Evolutionary conservation across 2,888 invertebrate genomes (phyloP), one percentile per base, ranked within the genome.

Genomic region (Griposia aprilina): DNA sequence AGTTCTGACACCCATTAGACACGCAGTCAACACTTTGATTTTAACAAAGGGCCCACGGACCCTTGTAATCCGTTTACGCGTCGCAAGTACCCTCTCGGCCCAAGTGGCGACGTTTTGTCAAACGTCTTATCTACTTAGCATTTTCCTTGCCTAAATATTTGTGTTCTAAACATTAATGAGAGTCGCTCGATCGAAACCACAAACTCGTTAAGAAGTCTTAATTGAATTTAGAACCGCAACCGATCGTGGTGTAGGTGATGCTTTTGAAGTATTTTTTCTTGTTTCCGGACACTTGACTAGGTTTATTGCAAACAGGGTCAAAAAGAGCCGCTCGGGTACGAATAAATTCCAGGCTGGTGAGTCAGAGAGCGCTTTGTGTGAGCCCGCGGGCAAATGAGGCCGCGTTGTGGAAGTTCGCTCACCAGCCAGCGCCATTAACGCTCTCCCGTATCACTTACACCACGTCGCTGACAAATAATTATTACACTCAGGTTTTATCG

Each of bases 31-130:
- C 94, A 93, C 93, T 95, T 94, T 93, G 94, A 94, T 94, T 94
- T 93, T 93, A 94, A 93, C 93, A 94, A 94, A 93, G 93, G 93
- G 86, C 85, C 83, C 83, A 85, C 88, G 90, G 89, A 93, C 94
- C 94, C 93, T 93, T 92, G 92, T 95, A 96, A 96, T 96, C 95
- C 94, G 93, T 93, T 96, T 95, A 95, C 92, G 90, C 91, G 84
- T 90, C 90, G 87, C 90, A 88, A 93, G 92, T 90, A 87, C 90
- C 90, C 93, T 93, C 92, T 92, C 89, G 91, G 90, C 80, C 86
- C 87, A 83, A 93, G 91, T 91, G 90, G 90, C 90, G 91, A 91
- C 92, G 90, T 92, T 94, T 94, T 92, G 93, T 92, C 92, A 93
- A 92, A 93, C 89, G 91, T 91, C 92, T 92, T 90, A 89, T 80